Percentiles rank a stretch among this genome's conserved stretches.
phyloP scores from a whole-genome alignment of 2,888 invertebrate genomes.

The Spodoptera picta region DNA sequence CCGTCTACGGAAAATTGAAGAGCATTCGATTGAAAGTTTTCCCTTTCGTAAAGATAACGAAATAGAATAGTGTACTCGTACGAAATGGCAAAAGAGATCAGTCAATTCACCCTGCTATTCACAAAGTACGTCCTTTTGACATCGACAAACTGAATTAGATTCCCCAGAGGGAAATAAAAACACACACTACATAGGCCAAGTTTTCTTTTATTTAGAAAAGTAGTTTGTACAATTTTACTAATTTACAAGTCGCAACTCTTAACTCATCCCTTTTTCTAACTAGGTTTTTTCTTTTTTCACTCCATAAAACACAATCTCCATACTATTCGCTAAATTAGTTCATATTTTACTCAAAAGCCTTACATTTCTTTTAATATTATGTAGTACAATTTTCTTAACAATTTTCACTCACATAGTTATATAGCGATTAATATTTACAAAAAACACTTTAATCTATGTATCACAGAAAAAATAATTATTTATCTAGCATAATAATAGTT shows the following conservation, averaged over 20 bases:
- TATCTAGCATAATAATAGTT: slow-evolving; percentile 73
- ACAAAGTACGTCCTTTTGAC: slow-evolving; percentile 50
- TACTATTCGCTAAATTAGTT: slow-evolving; percentile 61
- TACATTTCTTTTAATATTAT: slow-evolving; percentile 61
- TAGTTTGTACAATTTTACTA: slow-evolving; percentile 86
- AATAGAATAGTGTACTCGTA: slow-evolving; percentile 31
- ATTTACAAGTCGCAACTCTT: slow-evolving; percentile 67
- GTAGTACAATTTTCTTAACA: slow-evolving; percentile 71
- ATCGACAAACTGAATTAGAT: slow-evolving; percentile 41
- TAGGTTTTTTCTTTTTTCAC: slow-evolving; percentile 69
- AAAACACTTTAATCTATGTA: slow-evolving; percentile 84
- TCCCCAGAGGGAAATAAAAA: slow-evolving; percentile 59
- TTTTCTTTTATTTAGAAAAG: slow-evolving; percentile 87
- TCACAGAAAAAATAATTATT: slow-evolving; percentile 88
- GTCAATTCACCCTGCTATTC: slow-evolving; percentile 41
- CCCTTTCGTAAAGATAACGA: slow-evolving; percentile 30
- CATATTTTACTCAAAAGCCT: slow-evolving; percentile 78
- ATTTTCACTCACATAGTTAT: slow-evolving; percentile 70
- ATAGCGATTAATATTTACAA: slow-evolving; percentile 81
- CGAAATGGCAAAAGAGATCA: slow-evolving; percentile 45
- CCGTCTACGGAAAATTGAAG: slow-evolving; percentile 16
- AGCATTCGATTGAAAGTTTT: slow-evolving; percentile 21
- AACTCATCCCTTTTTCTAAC: slow-evolving; percentile 60
- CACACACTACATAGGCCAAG: slow-evolving; percentile 82
- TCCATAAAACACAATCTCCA: slow-evolving; percentile 70